A percentile compares a stretch with the other conserved stretches of the same genome.
Conservation (phyloP, 2,888 invertebrate species). For the Hanleya hanleyi region DNA sequence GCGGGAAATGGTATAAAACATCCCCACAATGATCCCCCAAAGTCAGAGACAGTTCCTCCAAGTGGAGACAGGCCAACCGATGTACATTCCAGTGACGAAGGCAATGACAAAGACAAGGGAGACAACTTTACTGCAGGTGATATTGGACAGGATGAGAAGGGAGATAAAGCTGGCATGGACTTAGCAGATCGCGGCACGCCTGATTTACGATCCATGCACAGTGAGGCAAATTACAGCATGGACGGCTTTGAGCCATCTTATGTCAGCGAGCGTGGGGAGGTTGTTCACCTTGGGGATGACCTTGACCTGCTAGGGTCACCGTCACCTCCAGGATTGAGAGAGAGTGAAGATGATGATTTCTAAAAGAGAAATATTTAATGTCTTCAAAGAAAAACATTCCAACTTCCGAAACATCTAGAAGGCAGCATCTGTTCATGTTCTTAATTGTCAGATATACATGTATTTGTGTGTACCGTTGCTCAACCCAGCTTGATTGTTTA, state of each 20-base stretch:
- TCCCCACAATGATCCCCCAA: neutral
- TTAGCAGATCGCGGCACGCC: neutral
- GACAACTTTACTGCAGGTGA: neutral
- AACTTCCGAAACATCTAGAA: too few relatives aligned
- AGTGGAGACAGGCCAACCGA: neutral
- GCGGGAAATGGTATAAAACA: neutral
- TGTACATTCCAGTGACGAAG: neutral
- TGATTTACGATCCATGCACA: slow-evolving; percentile 33
- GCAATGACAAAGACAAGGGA: neutral
- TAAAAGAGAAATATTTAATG: too few relatives aligned
- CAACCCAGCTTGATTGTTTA: too few relatives aligned
- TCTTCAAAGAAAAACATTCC: too few relatives aligned
- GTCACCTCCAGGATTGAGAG: slow-evolving; percentile 33
- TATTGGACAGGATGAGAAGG: neutral
- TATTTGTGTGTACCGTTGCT: too few relatives aligned
- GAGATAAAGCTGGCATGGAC: neutral
- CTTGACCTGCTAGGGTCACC: slow-evolving; percentile 42
- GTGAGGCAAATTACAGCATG: slow-evolving; percentile 60
- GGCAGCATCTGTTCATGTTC: too few relatives aligned
- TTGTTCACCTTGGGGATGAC: slow-evolving; percentile 47
- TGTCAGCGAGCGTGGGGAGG: slow-evolving; percentile 52
- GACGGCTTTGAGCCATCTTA: slow-evolving; percentile 59
- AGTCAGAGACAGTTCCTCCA: neutral
- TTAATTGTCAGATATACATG: too few relatives aligned
- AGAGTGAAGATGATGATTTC: slow-evolving; percentile 57